phyloP scores from a whole-genome alignment of 1,140 invertebrate species.

The Musca vetustissima region DNA sequence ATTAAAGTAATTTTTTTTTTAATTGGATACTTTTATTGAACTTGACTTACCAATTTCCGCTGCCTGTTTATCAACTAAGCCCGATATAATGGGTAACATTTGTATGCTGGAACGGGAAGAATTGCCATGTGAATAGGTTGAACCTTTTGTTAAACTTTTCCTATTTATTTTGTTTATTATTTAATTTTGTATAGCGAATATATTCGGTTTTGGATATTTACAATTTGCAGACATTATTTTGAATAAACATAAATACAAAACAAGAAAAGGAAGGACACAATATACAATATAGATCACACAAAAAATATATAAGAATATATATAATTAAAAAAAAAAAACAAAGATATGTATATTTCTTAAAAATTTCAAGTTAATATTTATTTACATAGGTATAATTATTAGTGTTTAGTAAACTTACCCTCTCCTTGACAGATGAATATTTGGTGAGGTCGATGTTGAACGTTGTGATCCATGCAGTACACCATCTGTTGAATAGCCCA shows the following conservation, averaged over 20 bases:
- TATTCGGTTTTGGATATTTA: not conserved
- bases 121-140: slow-evolving; percentile 54
- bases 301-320: no score
- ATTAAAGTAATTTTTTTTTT: not conserved
- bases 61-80: slow-evolving; percentile 53
- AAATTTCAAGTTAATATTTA: not conserved
- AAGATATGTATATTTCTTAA: not conserved
- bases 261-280: slow-evolving; percentile 10
- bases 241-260: not conserved
- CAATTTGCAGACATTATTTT: not conserved
- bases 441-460: slow-evolving; percentile 48
- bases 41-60: slow-evolving; percentile 45
- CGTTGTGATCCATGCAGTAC: slow-evolving; percentile 42
- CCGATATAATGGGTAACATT: slow-evolving; percentile 55
- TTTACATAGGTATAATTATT: no score
- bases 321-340: not conserved
- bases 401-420: slow-evolving; percentile 39
- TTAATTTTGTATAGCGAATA: not conserved
- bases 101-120: slow-evolving; percentile 56
- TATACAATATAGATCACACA: not conserved
- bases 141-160: slow-evolving; percentile 49
- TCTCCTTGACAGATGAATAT: slow-evolving; percentile 46
- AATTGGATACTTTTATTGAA: not conserved
- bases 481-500: slow-evolving; percentile 39
- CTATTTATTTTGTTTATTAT: not conserved